Percentiles rank a stretch among this genome's conserved stretches.
Conservation (phyloP, 2,113 vertebrate genomes). For the Eulemur macaco region DNA sequence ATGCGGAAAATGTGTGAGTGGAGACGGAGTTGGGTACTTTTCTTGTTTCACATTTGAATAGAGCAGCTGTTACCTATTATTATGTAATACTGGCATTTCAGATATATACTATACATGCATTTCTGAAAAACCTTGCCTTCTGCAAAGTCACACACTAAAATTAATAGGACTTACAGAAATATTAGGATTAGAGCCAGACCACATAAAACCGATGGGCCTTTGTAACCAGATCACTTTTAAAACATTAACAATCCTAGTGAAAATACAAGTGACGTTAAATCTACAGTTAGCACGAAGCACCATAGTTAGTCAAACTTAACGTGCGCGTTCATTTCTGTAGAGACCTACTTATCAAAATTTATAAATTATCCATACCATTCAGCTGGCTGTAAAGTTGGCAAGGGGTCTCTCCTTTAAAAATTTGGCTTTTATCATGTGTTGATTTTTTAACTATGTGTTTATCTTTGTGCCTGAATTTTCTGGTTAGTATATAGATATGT, state of each 20-base stretch:
- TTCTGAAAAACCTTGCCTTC: background rate
- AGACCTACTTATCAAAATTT: background rate
- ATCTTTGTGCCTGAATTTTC: background rate
- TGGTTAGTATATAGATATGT: background rate
- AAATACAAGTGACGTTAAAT: background rate
- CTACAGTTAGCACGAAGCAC: too few relatives aligned
- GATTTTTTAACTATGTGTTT: background rate
- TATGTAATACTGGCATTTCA: background rate
- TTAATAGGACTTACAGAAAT: background rate
- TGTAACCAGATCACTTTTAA: background rate
- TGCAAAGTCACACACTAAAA: background rate
- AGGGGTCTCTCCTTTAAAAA: background rate
- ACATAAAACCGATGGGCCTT: background rate
- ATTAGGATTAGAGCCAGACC: background rate
- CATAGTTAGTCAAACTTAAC: too few relatives aligned
- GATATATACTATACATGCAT: background rate
- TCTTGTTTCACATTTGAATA: background rate
- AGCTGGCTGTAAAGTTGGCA: background rate
- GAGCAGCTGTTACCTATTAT: background rate
- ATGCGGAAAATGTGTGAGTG: background rate
- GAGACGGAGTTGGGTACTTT: background rate
- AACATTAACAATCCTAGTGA: background rate
- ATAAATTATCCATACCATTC: background rate
- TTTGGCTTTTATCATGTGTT: background rate
- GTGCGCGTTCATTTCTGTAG: background rate